Conservation (phyloP, 2,113 vertebrate species). For the Columbina picui region DNA sequence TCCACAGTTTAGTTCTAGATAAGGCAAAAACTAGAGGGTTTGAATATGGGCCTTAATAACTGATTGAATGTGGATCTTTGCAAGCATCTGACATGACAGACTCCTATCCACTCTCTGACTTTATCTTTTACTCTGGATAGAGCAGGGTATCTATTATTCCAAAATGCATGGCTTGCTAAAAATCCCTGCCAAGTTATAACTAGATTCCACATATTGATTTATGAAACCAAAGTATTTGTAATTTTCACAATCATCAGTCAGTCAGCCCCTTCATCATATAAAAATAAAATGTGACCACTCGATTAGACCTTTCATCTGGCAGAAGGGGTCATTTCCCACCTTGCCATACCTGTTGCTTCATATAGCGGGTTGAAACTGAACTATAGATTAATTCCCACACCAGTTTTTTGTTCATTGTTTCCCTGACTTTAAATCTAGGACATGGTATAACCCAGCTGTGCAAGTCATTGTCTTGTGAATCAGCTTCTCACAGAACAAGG, state of each 20-base stretch:
- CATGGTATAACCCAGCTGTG: constrained; percentile 22
- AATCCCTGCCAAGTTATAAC: background rate
- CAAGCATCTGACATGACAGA: background rate
- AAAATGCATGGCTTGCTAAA: background rate
- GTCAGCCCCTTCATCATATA: background rate
- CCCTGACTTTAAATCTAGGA: constrained; percentile 27
- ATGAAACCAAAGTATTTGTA: background rate
- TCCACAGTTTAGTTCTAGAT: background rate
- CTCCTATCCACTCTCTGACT: background rate
- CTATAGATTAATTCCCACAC: background rate
- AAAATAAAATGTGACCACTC: fast-evolving
- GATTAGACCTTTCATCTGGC: background rate
- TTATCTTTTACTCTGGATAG: background rate
- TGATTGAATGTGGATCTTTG: background rate
- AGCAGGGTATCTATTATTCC: background rate
- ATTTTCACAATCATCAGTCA: background rate
- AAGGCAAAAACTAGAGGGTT: background rate
- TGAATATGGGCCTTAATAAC: background rate
- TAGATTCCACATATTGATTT: background rate
- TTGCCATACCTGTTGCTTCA: background rate
- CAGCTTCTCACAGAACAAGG: background rate
- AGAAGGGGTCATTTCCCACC: background rate
- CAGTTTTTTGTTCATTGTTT: background rate
- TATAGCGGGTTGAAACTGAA: background rate
- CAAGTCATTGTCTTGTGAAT: constrained; percentile 43